Evolutionary conservation across 1,140 invertebrate genomes (phyloP).

Genomic region (Drosophila burlai): DNA sequence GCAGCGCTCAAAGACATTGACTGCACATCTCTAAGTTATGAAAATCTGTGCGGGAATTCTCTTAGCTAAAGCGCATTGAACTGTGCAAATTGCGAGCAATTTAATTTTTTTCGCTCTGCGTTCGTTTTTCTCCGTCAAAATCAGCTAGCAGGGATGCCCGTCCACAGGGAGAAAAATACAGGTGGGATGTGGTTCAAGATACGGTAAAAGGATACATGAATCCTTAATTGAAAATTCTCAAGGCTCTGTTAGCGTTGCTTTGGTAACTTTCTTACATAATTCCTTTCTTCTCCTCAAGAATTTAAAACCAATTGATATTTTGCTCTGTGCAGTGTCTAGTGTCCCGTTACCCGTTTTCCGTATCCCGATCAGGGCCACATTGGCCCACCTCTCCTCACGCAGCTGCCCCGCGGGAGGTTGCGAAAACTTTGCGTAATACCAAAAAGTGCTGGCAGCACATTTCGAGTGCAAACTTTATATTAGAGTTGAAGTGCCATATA

Average conservation of each 20-base stretch:
- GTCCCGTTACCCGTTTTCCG: slow-evolving; percentile 7
- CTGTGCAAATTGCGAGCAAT: slow-evolving; percentile 83
- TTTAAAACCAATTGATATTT: not conserved
- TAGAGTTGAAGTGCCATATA: slow-evolving; percentile 78
- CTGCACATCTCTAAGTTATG: slow-evolving; percentile 74
- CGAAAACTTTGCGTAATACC: slow-evolving; percentile 80
- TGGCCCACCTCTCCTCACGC: slow-evolving; percentile 42
- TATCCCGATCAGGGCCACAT: slow-evolving; percentile 19
- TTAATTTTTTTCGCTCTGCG: slow-evolving; percentile 64
- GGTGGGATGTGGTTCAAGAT: not conserved
- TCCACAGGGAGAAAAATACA: slow-evolving; percentile 3
- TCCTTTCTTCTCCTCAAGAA: too few species aligned
- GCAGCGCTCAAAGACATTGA: slow-evolving; percentile 54
- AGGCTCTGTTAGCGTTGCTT: not conserved
- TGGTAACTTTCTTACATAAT: not conserved
- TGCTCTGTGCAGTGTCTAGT: not conserved
- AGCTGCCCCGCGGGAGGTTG: slow-evolving; percentile 53
- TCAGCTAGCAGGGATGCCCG: slow-evolving; percentile 45
- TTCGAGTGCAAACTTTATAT: slow-evolving; percentile 83
- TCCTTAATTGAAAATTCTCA: not conserved
- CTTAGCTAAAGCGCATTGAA: slow-evolving; percentile 80
- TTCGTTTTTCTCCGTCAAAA: slow-evolving; percentile 52
- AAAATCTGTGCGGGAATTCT: slow-evolving; percentile 79
- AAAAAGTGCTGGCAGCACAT: slow-evolving; percentile 82
- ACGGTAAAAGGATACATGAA: too few species aligned